Evolutionary conservation across 1,140 invertebrate species (phyloP).

Genomic region (Drosophila auraria): DNA sequence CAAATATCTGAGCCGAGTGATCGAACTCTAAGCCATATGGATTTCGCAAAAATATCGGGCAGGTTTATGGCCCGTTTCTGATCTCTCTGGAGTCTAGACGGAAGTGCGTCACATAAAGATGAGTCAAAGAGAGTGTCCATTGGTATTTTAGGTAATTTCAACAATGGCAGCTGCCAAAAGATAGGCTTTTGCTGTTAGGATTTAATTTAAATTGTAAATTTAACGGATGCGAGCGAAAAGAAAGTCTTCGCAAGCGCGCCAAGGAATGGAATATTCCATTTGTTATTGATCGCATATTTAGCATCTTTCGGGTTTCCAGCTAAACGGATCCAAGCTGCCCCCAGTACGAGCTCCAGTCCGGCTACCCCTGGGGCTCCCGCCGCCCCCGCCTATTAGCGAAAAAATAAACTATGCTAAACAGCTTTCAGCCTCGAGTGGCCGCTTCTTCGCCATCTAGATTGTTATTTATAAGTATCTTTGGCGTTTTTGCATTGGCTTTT

Average conservation of each 20-base stretch:
- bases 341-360: not conserved
- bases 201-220: slow-evolving; percentile 25
- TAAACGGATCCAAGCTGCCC: slow-evolving; percentile 39
- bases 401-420: slow-evolving; percentile 75
- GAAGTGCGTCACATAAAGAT: slow-evolving; percentile 31
- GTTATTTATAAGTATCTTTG: slow-evolving; percentile 63
- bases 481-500: slow-evolving; percentile 21
- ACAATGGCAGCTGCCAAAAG: not conserved
- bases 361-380: not conserved
- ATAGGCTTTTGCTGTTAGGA: slow-evolving; percentile 1
- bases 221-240: slow-evolving; percentile 37
- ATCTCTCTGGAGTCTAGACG: not conserved
- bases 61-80: not conserved
- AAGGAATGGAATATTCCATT: slow-evolving; percentile 52
- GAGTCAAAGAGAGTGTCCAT: slow-evolving; percentile 7
- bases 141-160: not conserved
- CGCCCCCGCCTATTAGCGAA: slow-evolving; percentile 35
- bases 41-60: slow-evolving; percentile 21
- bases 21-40: slow-evolving; percentile 18
- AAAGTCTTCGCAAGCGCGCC: slow-evolving; percentile 20
- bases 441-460: slow-evolving; percentile 51
- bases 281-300: slow-evolving; percentile 55
- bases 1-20: slow-evolving; percentile 27
- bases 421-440: slow-evolving; percentile 38
- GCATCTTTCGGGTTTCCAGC: slow-evolving; percentile 39